Percentiles rank a stretch among this genome's conserved stretches.
Evolutionary conservation across 2,113 vertebrate species (phyloP).

Genomic region (Rhegmatorhina hoffmannsi): DNA sequence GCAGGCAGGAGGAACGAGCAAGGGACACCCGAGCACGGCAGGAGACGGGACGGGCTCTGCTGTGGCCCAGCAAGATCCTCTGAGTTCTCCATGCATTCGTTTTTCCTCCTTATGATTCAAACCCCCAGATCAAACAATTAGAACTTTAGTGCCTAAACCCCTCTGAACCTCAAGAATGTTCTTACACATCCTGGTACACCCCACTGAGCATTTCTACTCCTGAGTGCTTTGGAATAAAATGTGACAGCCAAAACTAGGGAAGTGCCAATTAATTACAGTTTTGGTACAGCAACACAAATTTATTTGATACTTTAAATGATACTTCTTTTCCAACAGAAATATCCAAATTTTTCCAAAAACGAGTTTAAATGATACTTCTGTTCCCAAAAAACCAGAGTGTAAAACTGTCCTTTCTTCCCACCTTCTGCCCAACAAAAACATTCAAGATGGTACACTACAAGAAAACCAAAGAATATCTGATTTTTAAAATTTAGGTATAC

Average conservation of each 20-base stretch:
- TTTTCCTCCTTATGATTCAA: not conserved
- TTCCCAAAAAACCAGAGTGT: not conserved
- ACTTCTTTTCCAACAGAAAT: not conserved
- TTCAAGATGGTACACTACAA: not conserved
- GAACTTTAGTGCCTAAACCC: not conserved
- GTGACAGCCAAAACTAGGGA: not conserved
- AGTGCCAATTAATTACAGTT: not conserved
- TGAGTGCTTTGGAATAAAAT: not conserved
- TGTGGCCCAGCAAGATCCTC: not conserved
- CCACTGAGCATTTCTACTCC: not conserved
- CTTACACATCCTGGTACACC: not conserved
- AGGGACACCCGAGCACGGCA: not conserved
- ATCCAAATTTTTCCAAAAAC: not conserved
- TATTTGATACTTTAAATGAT: not conserved
- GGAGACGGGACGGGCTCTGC: not conserved
- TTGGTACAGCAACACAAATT: not conserved
- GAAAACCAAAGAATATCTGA: not conserved
- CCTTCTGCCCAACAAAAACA: not conserved
- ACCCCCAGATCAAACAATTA: not conserved
- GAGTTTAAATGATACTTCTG: not conserved
- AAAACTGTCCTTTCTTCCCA: not conserved
- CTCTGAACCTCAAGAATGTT: not conserved
- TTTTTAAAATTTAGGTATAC: not conserved
- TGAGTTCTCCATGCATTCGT: fast-evolving
- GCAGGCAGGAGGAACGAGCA: not conserved